Evolutionary conservation across 2,888 invertebrate species (phyloP).

Genomic region (Nebria salina): DNA sequence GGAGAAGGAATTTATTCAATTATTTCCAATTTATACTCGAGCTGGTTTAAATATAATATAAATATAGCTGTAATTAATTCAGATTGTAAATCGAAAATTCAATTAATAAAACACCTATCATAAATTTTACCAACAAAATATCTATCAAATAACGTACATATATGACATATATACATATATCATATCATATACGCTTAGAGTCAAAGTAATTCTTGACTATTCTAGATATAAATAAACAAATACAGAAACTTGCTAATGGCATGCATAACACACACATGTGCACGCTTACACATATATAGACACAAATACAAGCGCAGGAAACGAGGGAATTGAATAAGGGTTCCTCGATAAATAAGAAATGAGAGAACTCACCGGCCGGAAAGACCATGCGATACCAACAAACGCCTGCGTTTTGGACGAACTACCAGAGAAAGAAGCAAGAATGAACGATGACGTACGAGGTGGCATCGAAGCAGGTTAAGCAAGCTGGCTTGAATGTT

Average conservation of each 20-base stretch:
- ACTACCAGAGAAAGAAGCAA: conserved; percentile 39
- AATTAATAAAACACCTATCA: too few species aligned
- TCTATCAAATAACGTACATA: background rate
- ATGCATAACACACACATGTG: background rate
- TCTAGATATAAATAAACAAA: too few species aligned
- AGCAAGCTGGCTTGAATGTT: background rate
- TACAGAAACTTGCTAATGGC: background rate
- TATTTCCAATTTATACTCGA: background rate
- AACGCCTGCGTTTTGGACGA: conserved; percentile 22
- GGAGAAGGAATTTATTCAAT: background rate
- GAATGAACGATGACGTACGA: conserved; percentile 14
- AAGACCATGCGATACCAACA: conserved; percentile 25
- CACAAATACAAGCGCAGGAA: conserved; percentile 22
- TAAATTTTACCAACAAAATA: too few species aligned
- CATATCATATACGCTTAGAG: background rate
- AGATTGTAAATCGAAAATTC: too few species aligned
- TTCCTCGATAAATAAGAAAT: conserved; percentile 51
- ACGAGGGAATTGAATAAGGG: conserved; percentile 42
- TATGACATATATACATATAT: background rate
- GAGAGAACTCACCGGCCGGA: conserved; percentile 48
- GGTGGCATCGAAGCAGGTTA: conserved; percentile 23
- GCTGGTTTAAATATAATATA: background rate
- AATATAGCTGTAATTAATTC: too few species aligned
- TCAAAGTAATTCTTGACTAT: too few species aligned
- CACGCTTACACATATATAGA: background rate